Base-by-base conservation (phyloP, 2,888 invertebrate species). In the Hirtodrosophila confusa region DNA sequence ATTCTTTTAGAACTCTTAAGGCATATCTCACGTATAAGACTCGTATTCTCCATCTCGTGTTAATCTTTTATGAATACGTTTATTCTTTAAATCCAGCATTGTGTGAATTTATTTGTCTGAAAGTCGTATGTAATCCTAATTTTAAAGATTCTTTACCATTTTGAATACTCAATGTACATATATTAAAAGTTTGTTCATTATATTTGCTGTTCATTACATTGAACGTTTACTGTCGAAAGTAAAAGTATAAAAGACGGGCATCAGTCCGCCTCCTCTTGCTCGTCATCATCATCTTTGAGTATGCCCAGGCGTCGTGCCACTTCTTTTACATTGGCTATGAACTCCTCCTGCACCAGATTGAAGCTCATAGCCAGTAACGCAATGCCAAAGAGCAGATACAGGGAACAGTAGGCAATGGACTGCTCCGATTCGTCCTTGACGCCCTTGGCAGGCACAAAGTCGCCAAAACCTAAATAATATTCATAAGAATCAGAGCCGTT, bases 311-410 rank as follows among this genome's bases (percentile, higher is more conserved):
- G 94, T 79, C 95, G 95, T 23, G 97, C 98, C 7, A 98, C 95
- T 66, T 95, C 94, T 85, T 97, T 97, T 4, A 97, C 97, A 88
- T 96, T 96, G 64, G 95, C 96, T 71, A 97, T 96, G 8, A 98
- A 97, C 91, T 98, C 97, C 90, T 97, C 97, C 91, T 98, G 98
- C 43, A 98, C 98, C 89, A 98, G 92, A 93, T 98, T 98, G 92
- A 98, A 98, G 86, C 97, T 97, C 98, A 98, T 99, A 29, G 98
- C 98, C 73, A 98, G 92, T 44, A 98, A 92, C 0, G 98, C 97
- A 88, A 98, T 98, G 6, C 98, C 98, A 90, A 98, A 98, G 41
- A 99, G 93, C 70, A 99, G 93, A 92, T 99, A 99, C 57, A 98
- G 92, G 0, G 97, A 97, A 88, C 97, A 98, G 54, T 98, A 93